Base-by-base conservation (phyloP, 2,888 invertebrate species). In the Xylophagus ater region DNA sequence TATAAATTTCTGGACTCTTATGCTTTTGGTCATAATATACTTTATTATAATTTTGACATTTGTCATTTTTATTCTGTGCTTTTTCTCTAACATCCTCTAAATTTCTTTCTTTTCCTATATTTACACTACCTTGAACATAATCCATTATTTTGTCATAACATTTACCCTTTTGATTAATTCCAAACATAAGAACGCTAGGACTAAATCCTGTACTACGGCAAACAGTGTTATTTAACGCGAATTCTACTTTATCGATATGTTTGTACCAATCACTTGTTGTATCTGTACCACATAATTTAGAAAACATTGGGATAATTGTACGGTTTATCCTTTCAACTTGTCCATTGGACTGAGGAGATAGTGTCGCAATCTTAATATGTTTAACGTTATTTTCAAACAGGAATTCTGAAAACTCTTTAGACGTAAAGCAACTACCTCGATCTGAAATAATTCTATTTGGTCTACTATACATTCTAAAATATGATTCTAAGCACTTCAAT, bases 151-250 rank as follows among this genome's bases (percentile, higher is more conserved):
- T 36, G 33, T 54, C 52, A 24, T 40, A 34, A 10, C 47, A 25
- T 5, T 41, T 26, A 12, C 51, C 50, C 29, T 41, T 44, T 34
- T 56, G 55, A 31, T 48, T 24, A 4, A 51, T 34, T 3, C 55
- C 55, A 33, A 52, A 54, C 21, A 56, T 34, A 12, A 53, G 29
- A 26, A 41, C 45, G 42, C 49, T 49, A 2, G 54, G 52, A 2
- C 51, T 47, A 31, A 53, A 47, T 1, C 48, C 47, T 17, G 53
- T 50, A 12, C 50, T 39, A 25, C 51, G 47, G 28, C 46, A 44
- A 9, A 53, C 31, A 1, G 51, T 52, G 35, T 53, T 53, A 37
- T 53, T 52, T 7, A 52, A 36, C 0, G 46, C 44, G 40, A 45
- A 51, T 42, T 54, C 51, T 8, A 42, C 47, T 6, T 48, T 34